Conservation (phyloP, 1,140 invertebrate genomes). For the Epicauta chinensis region DNA sequence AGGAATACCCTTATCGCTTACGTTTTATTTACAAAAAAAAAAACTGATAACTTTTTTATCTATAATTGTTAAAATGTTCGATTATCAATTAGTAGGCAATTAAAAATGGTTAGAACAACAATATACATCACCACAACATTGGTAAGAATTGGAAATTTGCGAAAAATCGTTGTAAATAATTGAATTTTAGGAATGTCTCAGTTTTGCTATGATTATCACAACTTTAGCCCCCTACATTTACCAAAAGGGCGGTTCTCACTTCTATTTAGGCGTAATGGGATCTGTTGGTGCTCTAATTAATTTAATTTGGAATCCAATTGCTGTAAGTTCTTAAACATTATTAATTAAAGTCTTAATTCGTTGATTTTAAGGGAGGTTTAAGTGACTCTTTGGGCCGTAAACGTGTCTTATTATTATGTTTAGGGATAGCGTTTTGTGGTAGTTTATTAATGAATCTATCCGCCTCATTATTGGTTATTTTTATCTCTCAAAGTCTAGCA, state of each 20-base stretch:
- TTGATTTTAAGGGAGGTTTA: conserved; percentile 24
- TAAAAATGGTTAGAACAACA: too few species aligned
- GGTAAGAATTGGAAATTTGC: too few species aligned
- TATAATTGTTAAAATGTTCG: too few species aligned
- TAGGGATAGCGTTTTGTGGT: conserved; percentile 12
- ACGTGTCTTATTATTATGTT: conserved; percentile 15
- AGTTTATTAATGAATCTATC: conserved; percentile 8
- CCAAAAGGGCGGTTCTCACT: conserved; percentile 11
- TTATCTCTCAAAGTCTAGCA: conserved; percentile 14
- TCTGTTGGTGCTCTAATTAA: conserved; percentile 10
- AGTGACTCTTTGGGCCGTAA: conserved; percentile 21
- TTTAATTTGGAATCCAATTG: conserved; percentile 19
- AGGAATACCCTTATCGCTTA: too few species aligned
- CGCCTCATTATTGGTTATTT: conserved; percentile 16
- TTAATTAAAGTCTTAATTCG: not conserved
- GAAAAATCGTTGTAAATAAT: not conserved
- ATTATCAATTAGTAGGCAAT: too few species aligned
- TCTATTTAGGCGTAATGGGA: conserved; percentile 13
- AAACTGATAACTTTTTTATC: too few species aligned
- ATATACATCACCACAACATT: too few species aligned
- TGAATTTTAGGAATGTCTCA: not conserved
- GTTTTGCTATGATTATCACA: conserved; percentile 1
- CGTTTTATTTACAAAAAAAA: too few species aligned
- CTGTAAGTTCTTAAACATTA: conserved; percentile 11
- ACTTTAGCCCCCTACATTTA: conserved; percentile 11